A percentile compares a stretch with the other conserved stretches of the same genome.
Evolutionary conservation across 2,888 invertebrate genomes (phyloP).

Genomic region (Macrophya annulata): DNA sequence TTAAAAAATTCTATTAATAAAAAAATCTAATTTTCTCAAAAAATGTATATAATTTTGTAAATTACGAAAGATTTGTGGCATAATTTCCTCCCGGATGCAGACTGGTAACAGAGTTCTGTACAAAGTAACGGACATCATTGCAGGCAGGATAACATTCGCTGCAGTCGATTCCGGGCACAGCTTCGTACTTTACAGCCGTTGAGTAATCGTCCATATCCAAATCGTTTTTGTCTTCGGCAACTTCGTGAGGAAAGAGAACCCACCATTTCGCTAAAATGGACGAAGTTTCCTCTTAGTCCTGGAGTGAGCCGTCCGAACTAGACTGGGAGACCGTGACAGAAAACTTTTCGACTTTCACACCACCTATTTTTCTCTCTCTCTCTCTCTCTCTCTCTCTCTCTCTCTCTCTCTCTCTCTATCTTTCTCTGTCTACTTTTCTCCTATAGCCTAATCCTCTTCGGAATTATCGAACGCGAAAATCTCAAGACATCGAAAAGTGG

Average conservation of each 20-base stretch:
- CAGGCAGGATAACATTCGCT: constrained; percentile 71
- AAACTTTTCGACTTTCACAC: constrained; percentile 19
- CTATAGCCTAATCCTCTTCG: neutral
- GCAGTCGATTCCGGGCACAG: constrained; percentile 63
- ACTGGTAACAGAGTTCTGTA: constrained; percentile 58
- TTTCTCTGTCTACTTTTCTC: neutral
- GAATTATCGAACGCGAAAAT: constrained; percentile 22
- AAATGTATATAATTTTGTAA: neutral
- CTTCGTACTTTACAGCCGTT: constrained; percentile 57
- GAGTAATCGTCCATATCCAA: constrained; percentile 30
- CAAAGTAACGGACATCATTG: constrained; percentile 67
- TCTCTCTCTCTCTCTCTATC: neutral
- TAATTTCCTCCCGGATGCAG: constrained; percentile 58
- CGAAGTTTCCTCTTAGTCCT: constrained; percentile 78
- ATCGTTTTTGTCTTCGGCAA: constrained; percentile 50
- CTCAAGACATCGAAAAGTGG: constrained; percentile 25
- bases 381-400: neutral
- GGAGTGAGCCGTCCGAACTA: constrained; percentile 75
- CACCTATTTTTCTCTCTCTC: neutral
- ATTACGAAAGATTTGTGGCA: constrained; percentile 31
- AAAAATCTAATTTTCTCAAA: no score
- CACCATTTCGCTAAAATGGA: constrained; percentile 80
- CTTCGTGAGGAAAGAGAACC: constrained; percentile 76
- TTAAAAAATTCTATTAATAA: no score
- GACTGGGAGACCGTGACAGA: constrained; percentile 72